These are phyloP conservation scores for Sinelater perroti DNA, from an alignment of 2,888 invertebrate species.

Conservation along the genomic window DNA sequence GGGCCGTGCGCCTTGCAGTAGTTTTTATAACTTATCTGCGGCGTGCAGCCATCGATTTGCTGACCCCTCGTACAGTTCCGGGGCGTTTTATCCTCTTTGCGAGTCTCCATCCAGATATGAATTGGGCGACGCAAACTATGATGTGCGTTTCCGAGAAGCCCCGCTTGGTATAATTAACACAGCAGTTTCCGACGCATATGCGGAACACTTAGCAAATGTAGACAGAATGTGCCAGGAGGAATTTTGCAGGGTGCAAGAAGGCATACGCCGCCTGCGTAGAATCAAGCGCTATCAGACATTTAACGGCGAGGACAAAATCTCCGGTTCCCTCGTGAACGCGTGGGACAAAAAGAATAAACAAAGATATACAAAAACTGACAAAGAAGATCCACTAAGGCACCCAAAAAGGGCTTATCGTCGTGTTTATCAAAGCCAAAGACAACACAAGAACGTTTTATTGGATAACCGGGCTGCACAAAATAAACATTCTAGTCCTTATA, in stretches of 20 bases:
- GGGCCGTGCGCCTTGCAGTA: neutral
- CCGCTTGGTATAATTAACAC: neutral
- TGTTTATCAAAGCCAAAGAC: neutral
- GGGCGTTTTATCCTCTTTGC: no score
- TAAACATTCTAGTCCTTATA: neutral
- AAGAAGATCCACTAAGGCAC: neutral
- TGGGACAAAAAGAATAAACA: no score
- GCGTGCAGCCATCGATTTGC: no score
- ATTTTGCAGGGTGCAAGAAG: constrained; percentile 34
- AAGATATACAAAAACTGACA: neutral
- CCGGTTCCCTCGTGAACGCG: no score
- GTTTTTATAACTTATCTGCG: neutral
- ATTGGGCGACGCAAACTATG: no score
- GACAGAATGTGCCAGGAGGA: constrained; percentile 38
- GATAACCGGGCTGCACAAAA: neutral
- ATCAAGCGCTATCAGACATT: neutral
- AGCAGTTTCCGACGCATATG: constrained; percentile 15
- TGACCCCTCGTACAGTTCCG: no score
- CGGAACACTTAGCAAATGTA: constrained; percentile 34
- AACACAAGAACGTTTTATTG: neutral
- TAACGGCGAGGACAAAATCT: neutral
- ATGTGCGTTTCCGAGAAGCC: no score
- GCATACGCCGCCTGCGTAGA: constrained; percentile 3
- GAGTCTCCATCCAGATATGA: no score
- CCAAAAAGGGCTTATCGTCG: neutral